phyloP scores from a whole-genome alignment of 2,888 invertebrate genomes.

The Drosophila basisetae region DNA sequence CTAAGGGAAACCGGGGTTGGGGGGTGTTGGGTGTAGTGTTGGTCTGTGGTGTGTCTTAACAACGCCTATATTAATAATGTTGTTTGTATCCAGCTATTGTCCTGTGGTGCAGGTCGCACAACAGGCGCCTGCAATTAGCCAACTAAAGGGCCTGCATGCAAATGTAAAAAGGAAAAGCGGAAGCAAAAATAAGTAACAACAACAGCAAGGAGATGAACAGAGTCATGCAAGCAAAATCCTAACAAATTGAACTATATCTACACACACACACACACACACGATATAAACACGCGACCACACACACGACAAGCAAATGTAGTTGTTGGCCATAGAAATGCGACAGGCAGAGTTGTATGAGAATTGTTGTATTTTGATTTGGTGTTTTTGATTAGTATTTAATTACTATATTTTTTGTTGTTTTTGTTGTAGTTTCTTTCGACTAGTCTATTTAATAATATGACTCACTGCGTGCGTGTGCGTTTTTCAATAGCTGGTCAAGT shows the following conservation, averaged over 20 bases:
- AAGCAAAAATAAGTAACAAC: constrained; percentile 17
- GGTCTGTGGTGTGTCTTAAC: constrained; percentile 1
- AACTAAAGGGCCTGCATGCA: constrained; percentile 70
- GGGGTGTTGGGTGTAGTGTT: not conserved
- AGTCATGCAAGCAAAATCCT: constrained; percentile 45
- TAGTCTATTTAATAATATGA: constrained; percentile 50
- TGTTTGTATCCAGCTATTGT: constrained; percentile 37
- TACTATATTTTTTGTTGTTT: constrained; percentile 16
- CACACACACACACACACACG: constrained; percentile 22
- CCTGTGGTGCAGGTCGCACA: constrained; percentile 34
- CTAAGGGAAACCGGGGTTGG: not conserved
- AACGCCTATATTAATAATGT: constrained; percentile 17
- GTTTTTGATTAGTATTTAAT: constrained; percentile 33
- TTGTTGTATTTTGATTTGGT: constrained; percentile 39
- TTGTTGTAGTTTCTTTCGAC: constrained; percentile 31
- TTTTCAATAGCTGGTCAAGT: constrained; percentile 82
- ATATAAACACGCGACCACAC: not conserved
- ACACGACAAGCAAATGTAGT: constrained; percentile 48
- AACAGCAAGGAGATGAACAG: constrained; percentile 7
- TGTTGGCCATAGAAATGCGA: constrained; percentile 43
- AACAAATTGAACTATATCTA: constrained; percentile 40
- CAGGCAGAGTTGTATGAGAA: constrained; percentile 59
- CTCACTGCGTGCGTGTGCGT: constrained; percentile 86
- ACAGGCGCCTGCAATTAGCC: constrained; percentile 67
- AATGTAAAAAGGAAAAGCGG: constrained; percentile 23